Evolutionary conservation across 2,113 vertebrate genomes (phyloP).

Genomic region (Silurus meridionalis): DNA sequence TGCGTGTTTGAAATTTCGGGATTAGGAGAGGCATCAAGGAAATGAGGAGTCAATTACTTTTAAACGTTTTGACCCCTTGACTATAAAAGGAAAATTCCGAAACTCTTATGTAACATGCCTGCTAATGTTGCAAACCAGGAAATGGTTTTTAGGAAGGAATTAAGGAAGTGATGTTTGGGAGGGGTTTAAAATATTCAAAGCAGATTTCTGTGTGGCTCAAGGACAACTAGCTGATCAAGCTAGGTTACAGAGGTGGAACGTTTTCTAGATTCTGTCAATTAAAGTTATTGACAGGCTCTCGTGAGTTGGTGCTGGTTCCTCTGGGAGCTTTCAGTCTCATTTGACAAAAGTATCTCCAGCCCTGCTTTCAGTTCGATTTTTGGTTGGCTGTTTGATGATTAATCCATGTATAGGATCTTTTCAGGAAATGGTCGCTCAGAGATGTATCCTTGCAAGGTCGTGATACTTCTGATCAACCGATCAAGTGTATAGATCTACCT

Average conservation of each 20-base stretch:
- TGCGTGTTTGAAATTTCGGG: background rate
- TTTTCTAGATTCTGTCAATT: constrained; percentile 39
- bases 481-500: too few relatives aligned
- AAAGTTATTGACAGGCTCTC: constrained; percentile 37
- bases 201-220: background rate
- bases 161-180: background rate
- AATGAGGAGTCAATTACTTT: background rate
- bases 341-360: constrained; percentile 14
- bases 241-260: background rate
- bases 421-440: too few relatives aligned
- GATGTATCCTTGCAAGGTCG: too few relatives aligned
- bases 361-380: background rate
- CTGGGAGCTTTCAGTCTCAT: constrained; percentile 48
- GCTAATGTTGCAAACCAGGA: background rate
- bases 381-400: background rate
- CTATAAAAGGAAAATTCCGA: background rate
- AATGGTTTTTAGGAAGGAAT: background rate
- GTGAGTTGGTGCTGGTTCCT: constrained; percentile 35
- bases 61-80: background rate
- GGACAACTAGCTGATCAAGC: background rate
- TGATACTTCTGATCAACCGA: too few relatives aligned
- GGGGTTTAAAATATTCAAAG: background rate
- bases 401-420: background rate
- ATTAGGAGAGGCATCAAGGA: background rate
- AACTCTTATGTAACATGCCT: background rate